Base-by-base conservation (phyloP, 2,888 invertebrate genomes). In the Ditylenchus weischeri region DNA sequence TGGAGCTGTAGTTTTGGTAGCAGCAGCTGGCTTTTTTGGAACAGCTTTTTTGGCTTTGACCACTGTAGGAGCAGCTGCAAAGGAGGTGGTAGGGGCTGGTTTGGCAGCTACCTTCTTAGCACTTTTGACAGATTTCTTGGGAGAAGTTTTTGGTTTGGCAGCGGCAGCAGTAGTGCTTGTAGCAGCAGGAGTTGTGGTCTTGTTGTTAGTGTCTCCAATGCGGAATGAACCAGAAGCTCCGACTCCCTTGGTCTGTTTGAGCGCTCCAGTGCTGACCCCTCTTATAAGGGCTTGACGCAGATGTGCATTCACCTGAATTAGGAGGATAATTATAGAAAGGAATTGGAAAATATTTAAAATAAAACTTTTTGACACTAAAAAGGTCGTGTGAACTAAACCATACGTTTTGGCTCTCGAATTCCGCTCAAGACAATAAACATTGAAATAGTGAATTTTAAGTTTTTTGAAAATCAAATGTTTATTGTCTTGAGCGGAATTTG, bases 251-350 rank as follows among this genome's bases (percentile, higher is more conserved):
- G 71, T 69, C 18, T 85, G 85, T 68, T 83, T 84, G 65, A 85
- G 73, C 4, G 75, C 69, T 23, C 83, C 83, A 63, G 77, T 81
- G 69, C 78, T 77, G 19, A 84, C 84, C 19, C 84, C 84, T 35
- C 81, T 79, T 60, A 79, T 81, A 57, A 85, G 77, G 8, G 85
- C 83, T 57, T 81, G 72, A 71, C 85, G 84, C 69, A 85, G 76
- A 66, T 84, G 84, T 50, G 78, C 74, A 77, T 84, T 84, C 72
- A 62, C 43, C 62, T 62, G n/a, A 62, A 62, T 65, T 29, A 21
- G 43, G 43, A 43, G 2, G 15, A 43, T 43, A 5, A 29, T 29
- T 29, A 29, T 29, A 4, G 5, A 4, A 5, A 5, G 5, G 29
- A 5, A 29, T 43, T 6, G 8, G 43, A 2, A 43, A 43, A 8